These are phyloP conservation scores for Synanceia verrucosa DNA, from an alignment of 2,797 vertebrate genomes.

Conservation along the genomic window DNA sequence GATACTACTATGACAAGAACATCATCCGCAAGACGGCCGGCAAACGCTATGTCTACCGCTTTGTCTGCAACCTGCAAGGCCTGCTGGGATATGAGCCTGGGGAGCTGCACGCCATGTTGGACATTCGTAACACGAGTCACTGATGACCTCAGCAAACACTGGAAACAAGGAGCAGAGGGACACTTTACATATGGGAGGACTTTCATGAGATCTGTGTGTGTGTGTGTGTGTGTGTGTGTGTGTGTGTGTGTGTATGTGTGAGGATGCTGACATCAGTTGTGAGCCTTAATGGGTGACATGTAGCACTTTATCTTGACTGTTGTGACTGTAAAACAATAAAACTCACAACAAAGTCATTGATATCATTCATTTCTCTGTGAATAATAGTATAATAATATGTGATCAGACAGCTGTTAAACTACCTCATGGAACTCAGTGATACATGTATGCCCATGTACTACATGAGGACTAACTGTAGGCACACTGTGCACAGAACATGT, in stretches of 20 bases:
- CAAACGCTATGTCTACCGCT: constrained; percentile 80
- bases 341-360: not conserved
- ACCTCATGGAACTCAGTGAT: too few species aligned
- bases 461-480: not conserved
- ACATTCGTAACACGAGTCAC: constrained; percentile 34
- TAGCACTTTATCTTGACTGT: constrained; percentile 19
- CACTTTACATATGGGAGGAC: not conserved
- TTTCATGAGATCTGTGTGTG: not conserved
- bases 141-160: not conserved
- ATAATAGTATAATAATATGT: too few species aligned
- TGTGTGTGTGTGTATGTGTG: not conserved
- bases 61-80: constrained; percentile 80
- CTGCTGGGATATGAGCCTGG: constrained; percentile 76
- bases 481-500: not conserved
- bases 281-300: not conserved
- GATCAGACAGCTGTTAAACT: too few species aligned
- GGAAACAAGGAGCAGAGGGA: not conserved
- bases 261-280: not conserved
- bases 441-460: not conserved
- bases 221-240: not conserved
- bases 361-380: not conserved
- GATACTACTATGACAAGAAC: constrained; percentile 84
- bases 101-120: constrained; percentile 73
- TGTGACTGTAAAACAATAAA: constrained; percentile 16
- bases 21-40: constrained; percentile 80